Conservation (phyloP, 1,140 invertebrate species). For the Diabrotica undecimpunctata region DNA sequence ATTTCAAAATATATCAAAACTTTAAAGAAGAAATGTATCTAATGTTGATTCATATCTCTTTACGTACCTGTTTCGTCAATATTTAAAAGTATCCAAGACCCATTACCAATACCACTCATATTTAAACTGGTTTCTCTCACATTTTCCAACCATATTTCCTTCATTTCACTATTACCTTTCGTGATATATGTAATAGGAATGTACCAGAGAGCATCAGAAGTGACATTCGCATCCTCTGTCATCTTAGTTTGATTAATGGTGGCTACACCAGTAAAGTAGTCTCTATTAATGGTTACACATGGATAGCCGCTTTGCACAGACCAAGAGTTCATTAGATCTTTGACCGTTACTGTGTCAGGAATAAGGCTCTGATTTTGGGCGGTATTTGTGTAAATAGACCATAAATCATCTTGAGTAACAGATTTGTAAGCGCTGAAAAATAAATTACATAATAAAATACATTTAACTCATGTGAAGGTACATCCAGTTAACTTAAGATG, state of each 20-base stretch:
- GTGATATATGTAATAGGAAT: constrained; percentile 55
- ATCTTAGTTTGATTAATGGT: constrained; percentile 31
- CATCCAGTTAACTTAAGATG: no score
- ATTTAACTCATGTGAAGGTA: no score
- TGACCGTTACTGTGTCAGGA: constrained; percentile 42
- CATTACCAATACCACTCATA: constrained; percentile 23
- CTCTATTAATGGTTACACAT: constrained; percentile 55
- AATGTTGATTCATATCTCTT: no score
- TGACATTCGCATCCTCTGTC: constrained; percentile 31
- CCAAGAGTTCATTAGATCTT: constrained; percentile 60
- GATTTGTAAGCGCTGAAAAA: constrained; percentile 36
- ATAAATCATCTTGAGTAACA: constrained; percentile 35
- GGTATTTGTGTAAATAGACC: constrained; percentile 31
- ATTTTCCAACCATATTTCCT: constrained; percentile 44
- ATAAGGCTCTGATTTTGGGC: constrained; percentile 32
- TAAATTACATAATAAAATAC: background rate
- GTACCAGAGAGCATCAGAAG: constrained; percentile 48
- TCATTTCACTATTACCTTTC: constrained; percentile 36
- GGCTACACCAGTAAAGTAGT: constrained; percentile 48
- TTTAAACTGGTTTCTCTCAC: constrained; percentile 33
- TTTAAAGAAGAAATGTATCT: no score
- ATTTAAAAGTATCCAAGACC: constrained; percentile 55
- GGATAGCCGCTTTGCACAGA: constrained; percentile 63
- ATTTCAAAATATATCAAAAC: no score
- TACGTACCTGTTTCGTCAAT: constrained; percentile 50